Base-by-base conservation (phyloP, 2,797 vertebrate genomes). In the Microctenopoma lineatum region DNA sequence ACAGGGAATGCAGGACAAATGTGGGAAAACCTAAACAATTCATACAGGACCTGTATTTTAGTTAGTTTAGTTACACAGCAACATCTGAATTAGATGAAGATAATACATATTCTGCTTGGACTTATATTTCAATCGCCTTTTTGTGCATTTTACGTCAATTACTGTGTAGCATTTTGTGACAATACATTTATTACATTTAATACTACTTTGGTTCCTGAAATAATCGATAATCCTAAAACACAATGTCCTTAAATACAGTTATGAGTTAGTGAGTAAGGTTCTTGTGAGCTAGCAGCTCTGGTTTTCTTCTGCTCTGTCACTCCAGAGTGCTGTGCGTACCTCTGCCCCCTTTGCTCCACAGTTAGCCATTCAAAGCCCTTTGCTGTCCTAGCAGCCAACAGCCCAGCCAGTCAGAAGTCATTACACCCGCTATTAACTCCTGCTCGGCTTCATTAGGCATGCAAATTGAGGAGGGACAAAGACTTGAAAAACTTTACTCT, bases 391-490 rank as follows among this genome's bases (percentile, higher is more conserved):
- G 75, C 85, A 88, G 81, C 79, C 80, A 77, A 76, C 70, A 85
- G 77, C 81, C 94, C 94, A 95, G 96, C 94, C 95, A 96, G 96
- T 97, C 97, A 97, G 96, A 98, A 97, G 96, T 96, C 97, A 98
- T 98, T 98, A 98, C 95, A 98, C 96, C 95, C 96, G 84, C 97
- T 97, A 98, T 98, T 99, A 98, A 97, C 97, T 98, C 95, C 94
- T 93, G 95, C 95, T 96, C 86, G 94, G 96, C 95, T 96, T 98
- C 97, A 98, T 99, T 99, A 98, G 93, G 94, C 95, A 96, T 97
- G 95, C 94, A 97, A 97, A 97, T 97, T 95, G 95, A 95, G 95
- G 94, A 95, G 92, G 94, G 82, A 81, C 90, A 92, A 92, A 85
- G 90, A 92, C 90, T 93, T 90, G 91, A 85, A 94, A 93, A 93